Base-by-base conservation (phyloP, 2,888 invertebrate genomes). In the Pasiphila rectangulata region DNA sequence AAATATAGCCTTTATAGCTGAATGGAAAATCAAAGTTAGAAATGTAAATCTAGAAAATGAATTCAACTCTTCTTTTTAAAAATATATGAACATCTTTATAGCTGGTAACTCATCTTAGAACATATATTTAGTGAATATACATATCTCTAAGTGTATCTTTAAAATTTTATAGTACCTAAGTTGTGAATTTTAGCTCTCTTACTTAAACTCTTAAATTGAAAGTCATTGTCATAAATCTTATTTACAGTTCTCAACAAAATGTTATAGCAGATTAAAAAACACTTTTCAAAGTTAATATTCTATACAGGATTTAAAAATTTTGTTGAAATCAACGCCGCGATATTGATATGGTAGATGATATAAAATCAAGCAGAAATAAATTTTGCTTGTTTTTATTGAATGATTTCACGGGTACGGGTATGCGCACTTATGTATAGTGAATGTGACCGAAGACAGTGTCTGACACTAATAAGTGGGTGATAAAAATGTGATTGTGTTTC, bases 401-500 rank as follows among this genome's bases (percentile, higher is more conserved):
- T 70, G 69, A 67, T 71, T 63, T 67, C 68, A 74, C 72, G 74
- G 69, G 72, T 79, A 73, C 64, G 75, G 80, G 75, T 61, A 63
- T 67, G 79, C 70, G 72, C 67, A 70, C 60, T 61, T 72, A 77
- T 79, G 79, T 73, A 72, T 69, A 71, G 63, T 63, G 67, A 64
- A 72, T 69, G 83, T 79, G 79, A 82, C 81, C 77, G 79, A 79
- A 76, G 75, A 85, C 79, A 67, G 59, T 58, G 54, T 53, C 49
- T 40, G 54, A 54, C 58, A 59, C 69, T 58, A 51, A 43, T 72
- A 69, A 72, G 83, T 81, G 87, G 83, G 88, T 88, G 88, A 87
- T 88, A 87, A 84, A 75, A 75, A 84, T 88, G 88, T 88, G 88
- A 87, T 87, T 85, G 87, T 83, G 86, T 85, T 79, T 79, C 65